Percentiles rank a stretch among this genome's conserved stretches.
Evolutionary conservation across 2,888 invertebrate genomes (phyloP).

Genomic region (Mesorhabditis spiculigera): DNA sequence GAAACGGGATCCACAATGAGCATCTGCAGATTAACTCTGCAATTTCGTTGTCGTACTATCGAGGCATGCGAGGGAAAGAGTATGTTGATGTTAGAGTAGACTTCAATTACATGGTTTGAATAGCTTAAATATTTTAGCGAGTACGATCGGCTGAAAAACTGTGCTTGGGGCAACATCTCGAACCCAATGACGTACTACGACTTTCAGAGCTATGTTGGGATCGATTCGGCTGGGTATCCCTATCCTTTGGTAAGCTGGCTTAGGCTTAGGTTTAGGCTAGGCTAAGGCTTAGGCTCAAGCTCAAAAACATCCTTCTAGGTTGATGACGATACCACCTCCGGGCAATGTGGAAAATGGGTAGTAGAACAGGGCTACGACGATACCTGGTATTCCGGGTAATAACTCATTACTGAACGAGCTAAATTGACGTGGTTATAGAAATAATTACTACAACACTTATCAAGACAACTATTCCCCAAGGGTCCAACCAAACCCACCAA

Average conservation of each 20-base stretch:
- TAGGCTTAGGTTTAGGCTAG: slow-evolving; percentile 1
- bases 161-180: slow-evolving; percentile 5
- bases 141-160: slow-evolving; percentile 3
- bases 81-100: not conserved
- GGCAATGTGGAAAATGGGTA: not conserved
- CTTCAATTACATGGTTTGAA: not conserved
- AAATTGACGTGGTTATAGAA: too few species aligned
- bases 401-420: not conserved
- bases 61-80: not conserved
- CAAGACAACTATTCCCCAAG: slow-evolving; percentile 1
- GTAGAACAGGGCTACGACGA: not conserved
- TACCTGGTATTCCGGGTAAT: slow-evolving; percentile 1
- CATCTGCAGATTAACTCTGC: not conserved
- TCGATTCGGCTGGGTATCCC: slow-evolving; percentile 2
- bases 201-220: not conserved
- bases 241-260: not conserved
- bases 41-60: not conserved
- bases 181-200: slow-evolving; percentile 1
- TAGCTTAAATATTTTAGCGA: not conserved
- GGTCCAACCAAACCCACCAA: not conserved
- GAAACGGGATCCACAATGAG: slow-evolving; percentile 6
- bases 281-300: not conserved
- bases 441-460: slow-evolving; percentile 5
- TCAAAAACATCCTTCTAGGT: not conserved
- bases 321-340: not conserved